Base-by-base conservation (phyloP, 2,113 vertebrate species). In the Myotis lucifugus region DNA sequence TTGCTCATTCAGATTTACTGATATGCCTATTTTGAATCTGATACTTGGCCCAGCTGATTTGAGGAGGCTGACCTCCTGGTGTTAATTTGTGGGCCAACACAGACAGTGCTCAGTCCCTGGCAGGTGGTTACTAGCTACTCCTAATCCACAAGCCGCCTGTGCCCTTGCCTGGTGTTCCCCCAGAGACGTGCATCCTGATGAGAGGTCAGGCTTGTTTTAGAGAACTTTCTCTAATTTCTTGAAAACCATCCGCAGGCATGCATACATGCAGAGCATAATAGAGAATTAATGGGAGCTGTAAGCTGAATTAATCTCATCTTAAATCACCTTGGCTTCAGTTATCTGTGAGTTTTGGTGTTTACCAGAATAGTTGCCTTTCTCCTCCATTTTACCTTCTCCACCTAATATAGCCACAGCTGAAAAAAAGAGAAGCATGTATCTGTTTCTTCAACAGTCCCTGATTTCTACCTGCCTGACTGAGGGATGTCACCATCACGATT, bases 171-270 rank as follows among this genome's bases (percentile, higher is more conserved):
- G 4, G 1, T 42, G 42, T 81, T 48, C 70, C 67, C 56, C 37
- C 15, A 74, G 66, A 67, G 48, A 76, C 0, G 0, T 46, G 67
- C 69, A 73, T 78, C 21, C 61, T 89, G 34, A 27, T 40, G 27
- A 29, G n/a, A 87, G 67, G 46, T 64, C 82, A 85, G 59, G 34
- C 61, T 79, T 86, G 6, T 61, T 91, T 83, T 50, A 25, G 27
- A 52, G 61, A 77, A 81, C 18, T 74, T 92, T 85, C 14, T 86
- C 87, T 66, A 40, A 34, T 77, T 61, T 90, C 27, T 82, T 93
- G 46, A 82, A 83, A 92, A 86, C 40, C 34, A 37, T 67, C 54
- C 27, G 46, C 15, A 78, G 52, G 23, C 46, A 83, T 64, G 5
- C 73, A 72, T 42, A 69, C 10, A 0, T 32, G 4, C 40, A 74